phyloP scores from a whole-genome alignment of 2,888 invertebrate species.

The Bugula neritina region DNA sequence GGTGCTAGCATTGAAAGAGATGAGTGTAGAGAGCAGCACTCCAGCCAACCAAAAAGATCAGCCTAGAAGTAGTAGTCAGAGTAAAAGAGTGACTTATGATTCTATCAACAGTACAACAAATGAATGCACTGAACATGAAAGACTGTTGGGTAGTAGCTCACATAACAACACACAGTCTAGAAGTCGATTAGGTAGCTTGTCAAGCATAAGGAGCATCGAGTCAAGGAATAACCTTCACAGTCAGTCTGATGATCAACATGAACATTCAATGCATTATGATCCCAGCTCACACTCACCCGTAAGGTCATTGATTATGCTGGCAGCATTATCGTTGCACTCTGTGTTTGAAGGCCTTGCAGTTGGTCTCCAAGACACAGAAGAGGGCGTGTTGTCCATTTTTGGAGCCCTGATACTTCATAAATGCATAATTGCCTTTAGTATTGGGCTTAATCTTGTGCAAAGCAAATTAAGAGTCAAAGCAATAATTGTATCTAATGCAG shows the following conservation, averaged over 20 bases:
- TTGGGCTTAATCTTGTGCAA: conserved; percentile 58
- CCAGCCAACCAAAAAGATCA: conserved; percentile 28
- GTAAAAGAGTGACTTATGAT: background rate
- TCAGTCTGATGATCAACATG: background rate
- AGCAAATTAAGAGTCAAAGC: conserved; percentile 50
- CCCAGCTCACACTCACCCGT: conserved; percentile 14
- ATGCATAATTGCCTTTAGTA: conserved; percentile 58
- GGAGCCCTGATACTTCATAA: conserved; percentile 60
- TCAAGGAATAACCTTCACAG: background rate
- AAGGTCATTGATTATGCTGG: background rate
- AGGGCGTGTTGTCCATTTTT: conserved; percentile 54
- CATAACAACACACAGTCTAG: background rate
- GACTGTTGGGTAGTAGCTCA: background rate
- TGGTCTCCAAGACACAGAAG: conserved; percentile 44
- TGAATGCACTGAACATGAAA: background rate
- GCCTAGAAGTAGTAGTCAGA: background rate
- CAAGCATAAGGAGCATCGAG: background rate
- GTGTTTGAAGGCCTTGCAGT: conserved; percentile 51
- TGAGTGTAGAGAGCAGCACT: conserved; percentile 26
- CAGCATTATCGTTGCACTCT: conserved; percentile 51
- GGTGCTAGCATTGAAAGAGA: background rate
- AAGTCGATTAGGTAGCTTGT: background rate
- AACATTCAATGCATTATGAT: conserved; percentile 10
- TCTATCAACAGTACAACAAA: background rate
- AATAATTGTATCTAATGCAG: conserved; percentile 48